A percentile compares a stretch with the other conserved stretches of the same genome.
phyloP scores from a whole-genome alignment of 2,797 vertebrate genomes.

The Xenops minutus region DNA sequence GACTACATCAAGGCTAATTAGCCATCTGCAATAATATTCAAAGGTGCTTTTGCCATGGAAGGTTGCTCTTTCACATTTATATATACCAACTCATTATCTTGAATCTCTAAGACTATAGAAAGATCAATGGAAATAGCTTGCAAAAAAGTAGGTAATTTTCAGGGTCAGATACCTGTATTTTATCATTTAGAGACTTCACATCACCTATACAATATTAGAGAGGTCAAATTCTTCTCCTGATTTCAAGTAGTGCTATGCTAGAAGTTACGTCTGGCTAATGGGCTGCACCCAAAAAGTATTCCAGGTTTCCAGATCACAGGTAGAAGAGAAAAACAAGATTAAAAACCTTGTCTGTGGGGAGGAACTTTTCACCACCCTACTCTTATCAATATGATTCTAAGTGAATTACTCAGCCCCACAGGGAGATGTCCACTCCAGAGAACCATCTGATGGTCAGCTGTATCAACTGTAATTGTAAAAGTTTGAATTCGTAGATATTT shows the following conservation, averaged over 20 bases:
- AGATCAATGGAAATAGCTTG: not conserved
- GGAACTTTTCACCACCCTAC: not conserved
- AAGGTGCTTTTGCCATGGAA: not conserved
- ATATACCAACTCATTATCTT: not conserved
- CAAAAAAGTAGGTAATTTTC: not conserved
- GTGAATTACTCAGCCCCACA: not conserved
- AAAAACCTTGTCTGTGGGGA: not conserved
- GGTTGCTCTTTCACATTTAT: not conserved
- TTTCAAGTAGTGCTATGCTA: not conserved
- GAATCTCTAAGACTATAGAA: not conserved
- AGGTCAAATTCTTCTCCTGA: not conserved
- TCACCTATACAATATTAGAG: not conserved
- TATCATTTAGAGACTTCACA: not conserved
- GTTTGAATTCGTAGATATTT: not conserved
- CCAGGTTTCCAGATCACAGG: not conserved
- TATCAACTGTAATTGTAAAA: not conserved
- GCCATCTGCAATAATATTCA: not conserved
- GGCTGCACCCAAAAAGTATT: not conserved
- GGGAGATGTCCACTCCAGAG: not conserved
- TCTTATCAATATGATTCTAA: not conserved
- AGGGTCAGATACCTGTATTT: not conserved
- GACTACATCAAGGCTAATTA: not conserved
- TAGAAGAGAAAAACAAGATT: not conserved
- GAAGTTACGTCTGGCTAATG: not conserved
- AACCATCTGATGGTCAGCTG: not conserved